phyloP scores from a whole-genome alignment of 1,140 invertebrate species.

The Dolichoris vasculosae region DNA sequence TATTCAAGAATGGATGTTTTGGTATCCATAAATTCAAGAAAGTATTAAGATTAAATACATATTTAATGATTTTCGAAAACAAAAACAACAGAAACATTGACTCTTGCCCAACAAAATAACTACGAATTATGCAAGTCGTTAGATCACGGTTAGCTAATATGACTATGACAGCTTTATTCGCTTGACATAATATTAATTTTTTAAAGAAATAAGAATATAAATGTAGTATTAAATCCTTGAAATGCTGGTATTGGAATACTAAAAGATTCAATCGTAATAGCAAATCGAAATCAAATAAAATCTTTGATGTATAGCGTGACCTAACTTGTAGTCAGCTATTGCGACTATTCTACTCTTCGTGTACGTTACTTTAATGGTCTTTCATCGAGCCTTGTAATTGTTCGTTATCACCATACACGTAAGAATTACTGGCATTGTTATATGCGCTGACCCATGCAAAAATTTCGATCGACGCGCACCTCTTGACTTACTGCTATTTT shows the following conservation, averaged over 20 bases:
- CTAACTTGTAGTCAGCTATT: background rate
- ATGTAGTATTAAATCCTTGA: background rate
- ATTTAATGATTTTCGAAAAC: slow-evolving; percentile 15
- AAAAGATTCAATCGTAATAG: background rate
- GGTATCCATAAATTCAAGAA: background rate
- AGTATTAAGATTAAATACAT: slow-evolving; percentile 5
- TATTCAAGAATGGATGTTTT: background rate
- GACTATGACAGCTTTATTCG: slow-evolving; percentile 21
- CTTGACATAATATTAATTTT: slow-evolving; percentile 23
- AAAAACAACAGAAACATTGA: slow-evolving; percentile 2
- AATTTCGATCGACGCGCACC: slow-evolving; percentile 1
- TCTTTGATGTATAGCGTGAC: background rate
- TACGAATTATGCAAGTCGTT: slow-evolving; percentile 18
- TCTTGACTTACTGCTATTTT: slow-evolving; percentile 8
- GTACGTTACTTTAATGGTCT: slow-evolving; percentile 11
- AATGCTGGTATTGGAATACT: background rate
- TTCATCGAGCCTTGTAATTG: slow-evolving; percentile 18
- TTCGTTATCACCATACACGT: slow-evolving; percentile 17
- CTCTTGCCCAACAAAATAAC: slow-evolving; percentile 13
- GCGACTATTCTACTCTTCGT: background rate
- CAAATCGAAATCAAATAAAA: slow-evolving; percentile 10
- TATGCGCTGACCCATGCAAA: slow-evolving; percentile 4
- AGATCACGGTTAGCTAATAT: slow-evolving; percentile 3
- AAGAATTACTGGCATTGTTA: slow-evolving; percentile 18
- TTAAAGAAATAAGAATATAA: background rate